Conservation (phyloP, 2,113 vertebrate species). For the Albula glossodonta region DNA sequence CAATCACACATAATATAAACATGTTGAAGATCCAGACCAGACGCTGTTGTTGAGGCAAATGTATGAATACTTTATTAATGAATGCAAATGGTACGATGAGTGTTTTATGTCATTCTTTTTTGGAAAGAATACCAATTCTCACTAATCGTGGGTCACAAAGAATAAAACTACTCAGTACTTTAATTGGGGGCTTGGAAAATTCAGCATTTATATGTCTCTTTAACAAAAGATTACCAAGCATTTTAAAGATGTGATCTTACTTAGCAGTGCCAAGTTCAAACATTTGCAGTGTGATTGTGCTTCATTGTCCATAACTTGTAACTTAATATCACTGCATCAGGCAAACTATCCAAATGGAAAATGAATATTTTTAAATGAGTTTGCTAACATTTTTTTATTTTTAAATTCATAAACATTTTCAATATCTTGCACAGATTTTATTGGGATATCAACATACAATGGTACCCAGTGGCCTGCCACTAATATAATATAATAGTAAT, state of each 20-base stretch:
- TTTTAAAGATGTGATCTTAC: neutral
- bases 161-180: neutral
- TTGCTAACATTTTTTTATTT: conserved; percentile 42
- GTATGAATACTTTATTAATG: conserved; percentile 7
- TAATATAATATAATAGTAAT: conserved; percentile 63
- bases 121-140: neutral
- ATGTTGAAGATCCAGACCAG: neutral
- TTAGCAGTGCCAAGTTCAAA: neutral
- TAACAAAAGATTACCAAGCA: neutral
- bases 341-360: neutral
- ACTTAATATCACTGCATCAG: neutral
- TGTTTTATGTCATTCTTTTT: neutral
- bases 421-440: conserved; percentile 63
- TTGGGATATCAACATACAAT: conserved; percentile 69
- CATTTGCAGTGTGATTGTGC: neutral
- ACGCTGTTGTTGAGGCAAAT: neutral
- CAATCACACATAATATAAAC: neutral
- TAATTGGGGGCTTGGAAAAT: neutral
- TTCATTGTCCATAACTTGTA: neutral
- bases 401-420: conserved; percentile 61
- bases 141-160: neutral
- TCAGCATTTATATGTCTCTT: neutral
- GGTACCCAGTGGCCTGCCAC: conserved; percentile 78
- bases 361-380: neutral
- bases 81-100: conserved; percentile 19